Conservation (phyloP, 2,797 vertebrate species). For the Strix occidentalis region DNA sequence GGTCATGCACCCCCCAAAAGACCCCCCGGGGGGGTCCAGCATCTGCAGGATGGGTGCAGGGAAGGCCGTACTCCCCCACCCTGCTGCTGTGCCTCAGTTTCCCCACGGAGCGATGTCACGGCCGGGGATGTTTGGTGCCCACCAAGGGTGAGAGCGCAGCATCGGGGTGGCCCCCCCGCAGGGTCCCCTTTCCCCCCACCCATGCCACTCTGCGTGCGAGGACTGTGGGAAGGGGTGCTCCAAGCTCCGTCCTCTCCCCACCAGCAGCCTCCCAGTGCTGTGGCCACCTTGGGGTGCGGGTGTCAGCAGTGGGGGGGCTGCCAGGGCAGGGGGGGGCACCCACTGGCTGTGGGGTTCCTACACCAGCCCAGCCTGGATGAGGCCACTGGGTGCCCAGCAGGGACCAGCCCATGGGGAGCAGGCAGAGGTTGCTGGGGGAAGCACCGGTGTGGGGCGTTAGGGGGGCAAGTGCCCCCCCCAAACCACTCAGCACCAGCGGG, state of each 20-base stretch:
- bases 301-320: no score
- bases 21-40: not conserved
- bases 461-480: not conserved
- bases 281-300: no score
- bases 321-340: not conserved
- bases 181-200: not conserved
- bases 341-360: slow-evolving; percentile 41
- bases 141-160: not conserved
- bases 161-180: accelerated
- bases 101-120: accelerated
- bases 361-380: not conserved
- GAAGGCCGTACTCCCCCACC: accelerated
- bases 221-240: not conserved
- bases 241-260: not conserved
- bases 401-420: not conserved
- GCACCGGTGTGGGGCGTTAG: not conserved
- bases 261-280: not conserved
- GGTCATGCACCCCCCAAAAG: accelerated
- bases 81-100: not conserved
- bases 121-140: not conserved
- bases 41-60: not conserved
- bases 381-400: not conserved
- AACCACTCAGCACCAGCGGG: no score
- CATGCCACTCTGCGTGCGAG: not conserved
- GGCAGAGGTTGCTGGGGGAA: not conserved